Evolutionary conservation across 2,113 vertebrate genomes (phyloP), one percentile per base, ranked within the genome.

Genomic region (Hyperoodon ampullatus): DNA sequence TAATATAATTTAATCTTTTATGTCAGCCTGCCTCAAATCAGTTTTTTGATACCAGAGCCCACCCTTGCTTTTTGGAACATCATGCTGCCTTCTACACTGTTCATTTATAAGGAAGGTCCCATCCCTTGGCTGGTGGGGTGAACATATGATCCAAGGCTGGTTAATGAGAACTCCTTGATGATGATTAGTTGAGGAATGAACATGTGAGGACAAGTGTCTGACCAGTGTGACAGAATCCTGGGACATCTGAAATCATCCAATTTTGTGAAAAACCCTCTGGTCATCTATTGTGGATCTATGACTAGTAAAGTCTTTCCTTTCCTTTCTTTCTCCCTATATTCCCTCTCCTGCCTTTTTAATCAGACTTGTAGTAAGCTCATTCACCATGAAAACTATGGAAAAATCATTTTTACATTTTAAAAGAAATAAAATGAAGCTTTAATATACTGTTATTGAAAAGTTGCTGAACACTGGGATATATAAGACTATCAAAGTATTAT

Each of bases 381-480:
- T 81, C 18, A 55, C 39, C 26, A 61, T 10, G 4, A 68, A 82
- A 65, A 53, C 19, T 39, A 82, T 10, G 3, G 35, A 66, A 13
- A 15, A 75, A 21, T 23, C 50, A 93, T 21, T 87, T 89, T 88
- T 65, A 8, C 39, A 91, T 47, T 47, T 7, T 33, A 95, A 68
- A 95, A 58, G 5, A 39, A 84, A 96, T 92, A 96, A 95, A 81
- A 6, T 2, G 14, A 55, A 83, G 5, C 1, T 50, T 95, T 86
- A 70, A 58, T 35, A 53, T 16, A 66, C 23, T 77, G 83, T n/a
- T 68, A 68, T 84, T 77, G 16, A 87, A 95, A 92, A 42, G 58
- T 53, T 95, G 3, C 7, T 93, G 77, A 95, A 4, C 16, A 23
- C 44, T 35, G 21, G 18, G 30, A 60, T 35, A 42, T 8, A 53